These are phyloP conservation scores for Botia kubotai DNA, from an alignment of 2,797 vertebrate genomes.

Conservation along the genomic window DNA sequence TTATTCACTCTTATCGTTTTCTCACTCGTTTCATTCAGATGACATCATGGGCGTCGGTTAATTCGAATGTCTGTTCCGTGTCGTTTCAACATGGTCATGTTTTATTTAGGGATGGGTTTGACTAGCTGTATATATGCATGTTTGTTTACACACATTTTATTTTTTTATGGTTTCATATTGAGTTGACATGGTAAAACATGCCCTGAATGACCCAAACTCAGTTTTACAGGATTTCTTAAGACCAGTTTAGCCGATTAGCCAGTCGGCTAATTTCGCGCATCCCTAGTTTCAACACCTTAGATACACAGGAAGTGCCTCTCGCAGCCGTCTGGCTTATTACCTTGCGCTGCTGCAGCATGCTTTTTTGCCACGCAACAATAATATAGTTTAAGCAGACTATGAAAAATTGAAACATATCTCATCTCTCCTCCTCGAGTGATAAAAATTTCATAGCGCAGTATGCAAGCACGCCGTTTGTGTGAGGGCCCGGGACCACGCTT, in stretches of 20 bases:
- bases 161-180: too few species aligned
- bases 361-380: slow-evolving; percentile 64
- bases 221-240: background rate
- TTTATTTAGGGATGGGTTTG: background rate
- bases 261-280: background rate
- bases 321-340: background rate
- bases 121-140: background rate
- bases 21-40: background rate
- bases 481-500: slow-evolving; percentile 54
- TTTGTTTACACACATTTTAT: too few species aligned
- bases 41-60: background rate
- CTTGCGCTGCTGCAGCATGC: slow-evolving; percentile 18
- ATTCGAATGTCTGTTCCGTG: background rate
- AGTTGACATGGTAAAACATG: too few species aligned
- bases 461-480: slow-evolving; percentile 70
- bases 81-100: slow-evolving; percentile 1
- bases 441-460: slow-evolving; percentile 76
- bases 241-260: background rate
- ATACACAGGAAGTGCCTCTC: background rate
- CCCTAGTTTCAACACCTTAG: background rate
- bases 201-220: background rate
- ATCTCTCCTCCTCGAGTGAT: slow-evolving; percentile 70
- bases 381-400: slow-evolving; percentile 71
- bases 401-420: slow-evolving; percentile 76
- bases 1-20: background rate